Evolutionary conservation across 2,113 vertebrate genomes (phyloP), one percentile per base, ranked within the genome.

Genomic region (Ptilonorhynchus violaceus): DNA sequence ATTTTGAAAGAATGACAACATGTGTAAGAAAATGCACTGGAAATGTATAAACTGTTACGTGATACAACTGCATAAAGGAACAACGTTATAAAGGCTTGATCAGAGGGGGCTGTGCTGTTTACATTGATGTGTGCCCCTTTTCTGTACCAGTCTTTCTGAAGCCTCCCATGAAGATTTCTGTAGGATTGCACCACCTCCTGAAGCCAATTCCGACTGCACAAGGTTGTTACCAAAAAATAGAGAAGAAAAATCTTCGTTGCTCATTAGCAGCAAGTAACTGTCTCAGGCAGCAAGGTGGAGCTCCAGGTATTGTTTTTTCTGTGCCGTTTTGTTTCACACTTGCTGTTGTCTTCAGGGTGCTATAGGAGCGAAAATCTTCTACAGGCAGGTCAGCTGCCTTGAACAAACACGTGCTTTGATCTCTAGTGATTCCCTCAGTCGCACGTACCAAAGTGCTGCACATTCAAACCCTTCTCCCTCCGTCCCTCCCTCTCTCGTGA

Each of bases 401-500:
- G 67, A 89, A 79, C 79, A 37, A 94, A 79, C 75, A 59, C 1
- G 0, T 46, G 0, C 70, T 89, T 88, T 66, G 84, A 42, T 82
- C 81, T 76, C 46, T 3, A 64, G 56, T 2, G 49, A 41, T 68
- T 63, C 55, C 52, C 76, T 53, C 20, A 1, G 30, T 1, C 2
- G 2, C 9, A 3, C 22, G 35, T 50, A 50, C 66, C 25, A 2
- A 30, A 28, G 39, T 2, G 12, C 52, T 59, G 33, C 52, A 10
- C 14, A 0, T 27, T 76, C 59, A 55, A 42, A 33, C n/a, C 17
- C 1, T 17, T 66, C 21, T 91, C 50, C 33, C 33, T 74, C 16
- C 2, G 1, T 66, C 28, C 10, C 22, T 63, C 13, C 15, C 27
- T 31, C 24, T 35, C 59, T 70, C 17, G 0, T 1, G 5, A 44